Base-by-base conservation (phyloP, 2,113 vertebrate genomes). In the Megalops atlanticus region DNA sequence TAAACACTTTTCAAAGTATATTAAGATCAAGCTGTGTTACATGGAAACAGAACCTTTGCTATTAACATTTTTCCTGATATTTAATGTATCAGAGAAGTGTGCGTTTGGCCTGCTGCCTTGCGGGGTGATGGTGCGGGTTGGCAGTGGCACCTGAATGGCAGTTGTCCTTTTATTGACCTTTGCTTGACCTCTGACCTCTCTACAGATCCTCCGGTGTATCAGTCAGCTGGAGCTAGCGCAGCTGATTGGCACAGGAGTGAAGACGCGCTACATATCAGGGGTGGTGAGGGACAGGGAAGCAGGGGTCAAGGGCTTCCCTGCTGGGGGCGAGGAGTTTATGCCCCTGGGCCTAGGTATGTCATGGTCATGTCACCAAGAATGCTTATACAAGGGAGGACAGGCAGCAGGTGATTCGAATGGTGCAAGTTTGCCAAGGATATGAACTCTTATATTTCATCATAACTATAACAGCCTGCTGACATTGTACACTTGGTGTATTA, bases 171-270 rank as follows among this genome's bases (percentile, higher is more conserved):
- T 73, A 41, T 0, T 79, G 2, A 10, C 35, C 12, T 85, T 31
- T 68, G 11, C 31, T 33, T 36, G 21, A 45, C n/a, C 3, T 33
- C 40, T 78, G 3, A 43, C 36, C 6, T 80, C 0, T 80, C 0
- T 81, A 4, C 82, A 99, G 98, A 98, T 99, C 83, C 87, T 99
- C 91, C 96, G 97, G 70, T 99, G 97, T 43, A 99, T 99, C 87
- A 99, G 97, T 91, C 98, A 99, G 90, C 89, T 99, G 92, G 98
- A 99, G 78, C 92, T 99, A 1, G 98, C 98, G 24, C 98, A 99
- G 87, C 89, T 99, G 72, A 99, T 99, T 81, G 98, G 98, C 77
- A 99, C 98, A 0, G 98, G 98, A 0, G 96, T 99, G 75, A 99
- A 99, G 91, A 97, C 97, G 0, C 97, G 97, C 24, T 98, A 98